A percentile compares a stretch with the other conserved stretches of the same genome.
These are phyloP conservation scores for Poeciliopsis retropinna DNA, from an alignment of 2,113 vertebrate genomes.

Conservation along the genomic window DNA sequence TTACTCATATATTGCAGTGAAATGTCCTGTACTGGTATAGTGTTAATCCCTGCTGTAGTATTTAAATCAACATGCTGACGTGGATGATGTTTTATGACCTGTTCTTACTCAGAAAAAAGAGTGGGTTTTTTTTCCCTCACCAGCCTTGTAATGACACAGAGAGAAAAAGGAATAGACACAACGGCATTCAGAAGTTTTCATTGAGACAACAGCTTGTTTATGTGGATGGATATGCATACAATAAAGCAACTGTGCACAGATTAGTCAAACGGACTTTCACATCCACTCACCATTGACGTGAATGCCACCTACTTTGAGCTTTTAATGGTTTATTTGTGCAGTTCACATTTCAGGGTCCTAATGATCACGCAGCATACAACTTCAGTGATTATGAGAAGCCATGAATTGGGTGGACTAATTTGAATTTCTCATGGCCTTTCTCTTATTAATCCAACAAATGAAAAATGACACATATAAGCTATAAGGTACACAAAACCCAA, in stretches of 20 bases:
- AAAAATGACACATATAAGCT: background rate
- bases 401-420: background rate
- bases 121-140: background rate
- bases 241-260: background rate
- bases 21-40: constrained; percentile 2
- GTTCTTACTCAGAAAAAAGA: constrained; percentile 53
- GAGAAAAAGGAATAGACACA: background rate
- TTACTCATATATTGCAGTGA: background rate
- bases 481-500: background rate
- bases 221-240: background rate
- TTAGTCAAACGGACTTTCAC: background rate
- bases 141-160: background rate
- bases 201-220: background rate
- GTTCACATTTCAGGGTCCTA: background rate
- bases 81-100: constrained; percentile 19
- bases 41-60: constrained; percentile 17
- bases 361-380: background rate
- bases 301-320: background rate
- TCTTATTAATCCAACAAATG: background rate
- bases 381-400: background rate
- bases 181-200: background rate
- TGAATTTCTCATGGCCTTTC: background rate
- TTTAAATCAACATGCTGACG: constrained; percentile 2
- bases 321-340: background rate
- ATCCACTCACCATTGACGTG: background rate